Evolutionary conservation across 2,113 vertebrate genomes (phyloP).

Genomic region (Meriones unguiculatus): DNA sequence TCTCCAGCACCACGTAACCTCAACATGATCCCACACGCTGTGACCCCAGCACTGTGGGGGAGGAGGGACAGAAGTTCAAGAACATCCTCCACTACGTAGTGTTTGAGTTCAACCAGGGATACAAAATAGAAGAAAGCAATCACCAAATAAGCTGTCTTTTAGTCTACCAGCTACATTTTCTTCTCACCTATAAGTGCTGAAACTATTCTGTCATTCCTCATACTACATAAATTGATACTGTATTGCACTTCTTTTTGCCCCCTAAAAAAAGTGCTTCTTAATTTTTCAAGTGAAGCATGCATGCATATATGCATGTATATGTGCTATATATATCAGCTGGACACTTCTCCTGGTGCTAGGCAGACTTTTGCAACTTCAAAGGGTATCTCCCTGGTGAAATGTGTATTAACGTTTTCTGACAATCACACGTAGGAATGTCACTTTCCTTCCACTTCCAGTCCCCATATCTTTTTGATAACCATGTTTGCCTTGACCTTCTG

Average conservation of each 20-base stretch:
- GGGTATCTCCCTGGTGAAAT: neutral
- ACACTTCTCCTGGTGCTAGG: neutral
- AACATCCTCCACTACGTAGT: neutral
- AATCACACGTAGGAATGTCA: neutral
- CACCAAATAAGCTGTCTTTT: neutral
- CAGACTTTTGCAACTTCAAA: neutral
- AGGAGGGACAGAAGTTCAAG: neutral
- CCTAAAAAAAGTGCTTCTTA: neutral
- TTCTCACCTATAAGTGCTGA: neutral
- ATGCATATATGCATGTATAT: neutral
- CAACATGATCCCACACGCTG: neutral
- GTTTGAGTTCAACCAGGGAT: neutral
- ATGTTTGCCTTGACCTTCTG: constrained; percentile 9
- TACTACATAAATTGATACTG: neutral
- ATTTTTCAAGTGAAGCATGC: neutral
- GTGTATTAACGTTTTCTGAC: constrained; percentile 24
- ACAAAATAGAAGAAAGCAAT: neutral
- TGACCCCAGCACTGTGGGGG: neutral
- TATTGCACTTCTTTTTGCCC: neutral
- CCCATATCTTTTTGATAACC: constrained; percentile 1
- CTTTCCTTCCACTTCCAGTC: neutral
- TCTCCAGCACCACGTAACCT: neutral
- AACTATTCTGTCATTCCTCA: neutral
- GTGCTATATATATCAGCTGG: neutral
- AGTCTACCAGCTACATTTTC: neutral